Base-by-base conservation (phyloP, 2,113 vertebrate genomes). In the Aphyosemion australe region DNA sequence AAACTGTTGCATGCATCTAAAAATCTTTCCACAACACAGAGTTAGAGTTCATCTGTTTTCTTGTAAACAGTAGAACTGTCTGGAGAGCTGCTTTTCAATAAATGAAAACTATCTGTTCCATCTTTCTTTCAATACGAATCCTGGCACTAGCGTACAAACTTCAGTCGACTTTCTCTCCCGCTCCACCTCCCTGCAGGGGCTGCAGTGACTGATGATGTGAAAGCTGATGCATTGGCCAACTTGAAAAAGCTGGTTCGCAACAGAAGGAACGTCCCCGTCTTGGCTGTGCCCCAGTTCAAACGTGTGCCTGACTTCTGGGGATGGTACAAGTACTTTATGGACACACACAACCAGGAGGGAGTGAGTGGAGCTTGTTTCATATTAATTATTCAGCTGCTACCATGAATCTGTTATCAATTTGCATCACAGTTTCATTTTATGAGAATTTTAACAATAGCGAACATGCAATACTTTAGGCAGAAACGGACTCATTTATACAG, bases 271-370 rank as follows among this genome's bases (percentile, higher is more conserved):
- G 13, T 82, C 42, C 76, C 70, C 0, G 13, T 74, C n/a, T 3
- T 88, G 9, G 37, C 85, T 20, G 15, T 84, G 64, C 89, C 86
- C 15, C 84, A 89, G 70, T 86, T 89, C 79, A 79, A 86, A 53
- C 85, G 72, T 0, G 8, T 80, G 49, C 89, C 93, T 10, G 92
- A 94, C 80, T 94, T 93, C 84, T 93, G 93, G 93, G 87, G 79
- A 73, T 92, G 91, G 90, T 93, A 94, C 85, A 93, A 92, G 61
- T 86, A 90, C 80, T 94, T 89, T 65, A 84, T 87, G 74, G 87
- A 93, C 57, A 84, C 59, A 60, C 86, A 93, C 76, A 93, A 93
- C 84, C 91, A 93, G 83, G 93, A 93, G 51, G 92, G 91, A 82
- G 93, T 94, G 78, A 92, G 93, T 90, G 41, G 10, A 61, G 41